Evolutionary conservation across 2,888 invertebrate genomes (phyloP).

Genomic region (Oxycera nigricornis): DNA sequence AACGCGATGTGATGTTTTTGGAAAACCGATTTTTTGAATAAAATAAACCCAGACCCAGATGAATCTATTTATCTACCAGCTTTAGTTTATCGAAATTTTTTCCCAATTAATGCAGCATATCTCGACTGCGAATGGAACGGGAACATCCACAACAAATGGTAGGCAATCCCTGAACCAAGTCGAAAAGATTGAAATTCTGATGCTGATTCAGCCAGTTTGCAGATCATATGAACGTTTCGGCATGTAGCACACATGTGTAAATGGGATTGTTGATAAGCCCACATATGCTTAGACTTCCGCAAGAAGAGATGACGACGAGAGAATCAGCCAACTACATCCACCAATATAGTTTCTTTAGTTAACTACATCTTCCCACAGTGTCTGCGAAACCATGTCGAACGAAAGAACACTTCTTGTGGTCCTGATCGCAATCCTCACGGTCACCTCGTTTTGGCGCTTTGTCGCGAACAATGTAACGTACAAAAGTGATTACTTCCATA

Average conservation of each 20-base stretch:
- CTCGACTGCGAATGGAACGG: no score
- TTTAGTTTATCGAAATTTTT: no score
- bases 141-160: no score
- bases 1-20: no score
- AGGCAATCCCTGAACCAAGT: not conserved
- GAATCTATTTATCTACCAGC: no score
- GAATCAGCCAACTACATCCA: not conserved
- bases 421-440: not conserved
- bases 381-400: not conserved
- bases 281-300: not conserved
- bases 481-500: constrained; percentile 17
- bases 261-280: not conserved
- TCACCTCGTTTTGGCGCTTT: not conserved
- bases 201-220: not conserved
- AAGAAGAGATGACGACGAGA: not conserved
- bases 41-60: no score
- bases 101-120: no score
- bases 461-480: constrained; percentile 7
- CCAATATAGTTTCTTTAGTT: not conserved
- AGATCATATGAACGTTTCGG: not conserved
- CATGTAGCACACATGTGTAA: constrained; percentile 12
- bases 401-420: not conserved
- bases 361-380: not conserved
- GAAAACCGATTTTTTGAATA: no score
- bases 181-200: not conserved